A percentile compares a stretch with the other conserved stretches of the same genome.
phyloP scores from a whole-genome alignment of 1,140 invertebrate genomes.

The Diabrotica undecimpunctata region DNA sequence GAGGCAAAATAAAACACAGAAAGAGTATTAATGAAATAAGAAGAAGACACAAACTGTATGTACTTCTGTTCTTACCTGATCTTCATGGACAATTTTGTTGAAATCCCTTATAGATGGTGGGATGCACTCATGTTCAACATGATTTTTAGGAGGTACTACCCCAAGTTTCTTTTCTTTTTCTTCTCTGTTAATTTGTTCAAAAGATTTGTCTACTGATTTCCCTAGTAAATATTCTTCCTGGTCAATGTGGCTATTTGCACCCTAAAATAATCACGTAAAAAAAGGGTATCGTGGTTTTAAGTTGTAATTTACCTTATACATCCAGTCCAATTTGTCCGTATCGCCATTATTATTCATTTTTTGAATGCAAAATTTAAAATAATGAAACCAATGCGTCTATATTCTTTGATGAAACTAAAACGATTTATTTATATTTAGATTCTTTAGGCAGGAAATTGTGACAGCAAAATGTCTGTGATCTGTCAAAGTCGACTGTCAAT shows the following conservation, averaged over 20 bases:
- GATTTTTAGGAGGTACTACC: conserved; percentile 56
- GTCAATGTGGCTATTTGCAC: conserved; percentile 68
- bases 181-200: conserved; percentile 63
- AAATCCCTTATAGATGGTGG: conserved; percentile 70
- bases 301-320: conserved; percentile 69
- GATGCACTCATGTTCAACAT: conserved; percentile 72
- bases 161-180: conserved; percentile 55
- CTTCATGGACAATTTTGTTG: conserved; percentile 45
- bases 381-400: no score
- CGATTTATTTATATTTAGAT: no score
- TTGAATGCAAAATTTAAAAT: neutral
- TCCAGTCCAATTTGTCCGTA: conserved; percentile 79
- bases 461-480: no score
- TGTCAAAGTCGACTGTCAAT: no score
- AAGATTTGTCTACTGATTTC: conserved; percentile 78
- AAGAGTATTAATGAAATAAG: no score
- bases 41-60: no score
- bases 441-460: no score
- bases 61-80: conserved; percentile 48
- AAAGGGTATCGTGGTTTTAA: conserved; percentile 10
- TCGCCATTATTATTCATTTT: conserved; percentile 39
- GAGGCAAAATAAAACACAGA: no score
- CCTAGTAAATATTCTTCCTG: conserved; percentile 90
- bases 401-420: no score
- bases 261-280: conserved; percentile 45